Base-by-base conservation (phyloP, 2,888 invertebrate species). In the Hemistola chrysoprasaria region DNA sequence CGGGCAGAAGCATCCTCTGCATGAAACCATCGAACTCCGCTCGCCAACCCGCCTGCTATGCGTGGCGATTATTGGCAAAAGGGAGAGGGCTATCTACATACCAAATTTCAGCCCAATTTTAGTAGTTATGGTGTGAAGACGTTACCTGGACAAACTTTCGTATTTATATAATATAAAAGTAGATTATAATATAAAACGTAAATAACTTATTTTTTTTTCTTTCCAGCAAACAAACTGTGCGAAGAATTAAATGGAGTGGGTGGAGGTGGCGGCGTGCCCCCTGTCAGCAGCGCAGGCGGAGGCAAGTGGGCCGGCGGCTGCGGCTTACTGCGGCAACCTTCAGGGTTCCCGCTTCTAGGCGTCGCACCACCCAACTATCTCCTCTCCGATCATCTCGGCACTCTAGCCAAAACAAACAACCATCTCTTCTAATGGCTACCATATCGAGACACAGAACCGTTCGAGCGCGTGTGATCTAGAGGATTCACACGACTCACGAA, bases 291-390 rank as follows among this genome's bases (percentile, higher is more conserved):
- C 49, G 76, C 68, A 36, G 78, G 78, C 34, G 81, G 84, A 29
- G 87, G 87, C 53, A 88, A 90, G 72, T 88, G 92, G 92, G 78
- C 91, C 49, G 89, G 92, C 53, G 84, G 93, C 80, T 84, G 93
- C 84, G 83, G 93, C 59, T 71, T 93, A 80, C 78, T 93, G 70
- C 86, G 92, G 70, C 84, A 91, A 78, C 91, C 85, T 50, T 91
- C 89, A 26, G 92, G 90, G 65, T 93, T 90, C 79, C 92, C 88
- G 51, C 79, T 91, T 31, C 80, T 92, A 30, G 89, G 91, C 26
- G 91, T 91, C 24, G 90, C 91, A 23, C 90, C 91, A 5, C 91
- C 91, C 47, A 91, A 91, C 60, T 92, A 92, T 63, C 83, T 92
- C 26, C 82, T 92, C 38, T 91, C 92, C 11, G 92, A 92, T 69